Conservation (phyloP, 2,888 invertebrate species). For the Lasioglossum figueresi region DNA sequence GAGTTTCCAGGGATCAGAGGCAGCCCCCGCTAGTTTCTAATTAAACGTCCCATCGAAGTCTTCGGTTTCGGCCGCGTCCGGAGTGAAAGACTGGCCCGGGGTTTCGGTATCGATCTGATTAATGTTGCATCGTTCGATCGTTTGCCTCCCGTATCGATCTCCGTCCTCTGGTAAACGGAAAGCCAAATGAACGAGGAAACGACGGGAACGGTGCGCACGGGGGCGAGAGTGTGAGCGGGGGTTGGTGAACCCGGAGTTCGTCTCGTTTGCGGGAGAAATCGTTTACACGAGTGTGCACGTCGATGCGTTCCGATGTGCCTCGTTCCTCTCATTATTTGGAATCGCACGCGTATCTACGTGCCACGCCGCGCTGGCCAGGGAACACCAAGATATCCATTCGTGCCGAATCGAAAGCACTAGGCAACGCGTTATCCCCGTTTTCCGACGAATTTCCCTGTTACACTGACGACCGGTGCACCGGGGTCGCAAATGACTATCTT, state of each 20-base stretch:
- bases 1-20: neutral
- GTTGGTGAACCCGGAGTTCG: slow-evolving; percentile 40
- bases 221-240: neutral
- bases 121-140: slow-evolving; percentile 70
- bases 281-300: slow-evolving; percentile 64
- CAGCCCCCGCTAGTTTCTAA: neutral
- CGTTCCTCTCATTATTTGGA: slow-evolving; percentile 34
- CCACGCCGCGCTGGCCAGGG: neutral
- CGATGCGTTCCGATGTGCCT: slow-evolving; percentile 23
- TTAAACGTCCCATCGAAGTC: slow-evolving; percentile 2
- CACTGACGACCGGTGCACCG: neutral
- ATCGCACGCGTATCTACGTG: slow-evolving; percentile 15
- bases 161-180: slow-evolving; percentile 75
- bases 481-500: neutral
- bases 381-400: slow-evolving; percentile 58
- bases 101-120: slow-evolving; percentile 65
- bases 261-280: slow-evolving; percentile 67
- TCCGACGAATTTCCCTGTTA: neutral
- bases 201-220: slow-evolving; percentile 2
- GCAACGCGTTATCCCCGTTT: slow-evolving; percentile 60
- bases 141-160: slow-evolving; percentile 71
- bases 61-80: neutral
- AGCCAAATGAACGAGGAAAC: slow-evolving; percentile 76
- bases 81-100: slow-evolving; percentile 19
- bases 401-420: slow-evolving; percentile 76